Evolutionary conservation across 2,113 vertebrate species (phyloP), one percentile per base, ranked within the genome.

Genomic region (Rhadina sibilatrix): DNA sequence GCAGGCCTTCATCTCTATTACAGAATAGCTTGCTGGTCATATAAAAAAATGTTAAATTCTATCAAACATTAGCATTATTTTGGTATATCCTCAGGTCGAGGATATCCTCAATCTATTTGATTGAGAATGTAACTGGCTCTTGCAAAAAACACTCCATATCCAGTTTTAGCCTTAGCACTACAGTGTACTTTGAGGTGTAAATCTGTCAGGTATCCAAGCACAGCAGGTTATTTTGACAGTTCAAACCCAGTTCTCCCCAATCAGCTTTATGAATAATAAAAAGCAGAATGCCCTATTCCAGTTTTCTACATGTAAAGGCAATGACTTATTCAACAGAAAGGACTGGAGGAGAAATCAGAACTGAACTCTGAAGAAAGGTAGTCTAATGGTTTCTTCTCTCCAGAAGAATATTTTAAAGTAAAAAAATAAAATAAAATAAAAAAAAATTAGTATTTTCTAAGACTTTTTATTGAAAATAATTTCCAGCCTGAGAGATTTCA

Each of bases 171-270:
- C 84, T 95, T 91, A 95, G 91, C 78, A 86, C 52, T 53, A 42
- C 40, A 30, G 65, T 33, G 49, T 84, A 65, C 83, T 83, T 90
- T 68, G 65, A 91, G 95, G 92, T 90, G 92, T 94, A 96, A 91
- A 95, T 93, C 89, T 94, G 93, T 87, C 76, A 93, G 87, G 68
- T 93, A 74, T 61, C 91, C 68, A 85, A 93, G 70, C 89, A 83
- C 93, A 91, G 94, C 77, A 89, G 89, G 85, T 49, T 75, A 22
- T 71, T 90, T 71, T 15, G 60, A 74, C 84, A 94, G 68, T 61
- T 83, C 86, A 93, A 94, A 71, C 54, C 53, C 38, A 42, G 56
- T 69, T 91, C 53, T 87, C 60, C 54, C 50, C 71, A 56, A 7
- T 93, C 66, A 93, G 52, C 44, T 11, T 91, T 81, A 83, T 49